Conservation (phyloP, 2,888 invertebrate genomes). For the Apomyelois bistriatella region DNA sequence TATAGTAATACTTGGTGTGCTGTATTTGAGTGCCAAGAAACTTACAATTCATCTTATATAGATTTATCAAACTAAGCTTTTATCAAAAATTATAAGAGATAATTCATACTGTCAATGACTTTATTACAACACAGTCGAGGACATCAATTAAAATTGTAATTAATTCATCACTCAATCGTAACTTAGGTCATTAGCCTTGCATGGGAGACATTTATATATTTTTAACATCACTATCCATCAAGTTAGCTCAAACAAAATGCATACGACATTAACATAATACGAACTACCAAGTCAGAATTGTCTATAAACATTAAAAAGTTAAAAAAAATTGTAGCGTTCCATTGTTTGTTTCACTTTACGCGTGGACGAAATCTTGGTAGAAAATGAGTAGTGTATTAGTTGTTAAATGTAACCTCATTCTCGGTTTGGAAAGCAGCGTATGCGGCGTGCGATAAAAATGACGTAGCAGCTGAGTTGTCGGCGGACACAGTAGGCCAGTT, state of each 20-base stretch:
- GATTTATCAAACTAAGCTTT: neutral
- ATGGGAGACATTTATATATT: slow-evolving; percentile 10
- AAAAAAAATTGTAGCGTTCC: slow-evolving; percentile 8
- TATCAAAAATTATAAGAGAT: neutral
- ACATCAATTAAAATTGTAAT: slow-evolving; percentile 15
- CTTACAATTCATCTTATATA: too few species aligned
- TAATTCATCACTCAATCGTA: slow-evolving; percentile 18
- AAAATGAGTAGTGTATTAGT: slow-evolving; percentile 27
- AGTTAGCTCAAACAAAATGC: slow-evolving; percentile 22
- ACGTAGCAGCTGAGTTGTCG: slow-evolving; percentile 44
- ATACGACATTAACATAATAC: slow-evolving; percentile 15
- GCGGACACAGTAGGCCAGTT: slow-evolving; percentile 31
- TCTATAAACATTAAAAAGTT: neutral
- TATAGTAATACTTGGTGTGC: too few species aligned
- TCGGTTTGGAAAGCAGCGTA: slow-evolving; percentile 41
- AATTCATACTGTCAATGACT: neutral
- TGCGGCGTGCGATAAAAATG: slow-evolving; percentile 56
- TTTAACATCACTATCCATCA: slow-evolving; percentile 15
- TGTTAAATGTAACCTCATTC: slow-evolving; percentile 17
- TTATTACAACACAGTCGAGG: neutral
- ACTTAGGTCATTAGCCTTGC: slow-evolving; percentile 23
- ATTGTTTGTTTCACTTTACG: slow-evolving; percentile 17
- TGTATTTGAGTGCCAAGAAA: too few species aligned
- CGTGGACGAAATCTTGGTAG: neutral
- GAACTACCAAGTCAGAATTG: neutral